Conservation (phyloP, 2,888 invertebrate genomes). For the Lasioglossum vierecki region DNA sequence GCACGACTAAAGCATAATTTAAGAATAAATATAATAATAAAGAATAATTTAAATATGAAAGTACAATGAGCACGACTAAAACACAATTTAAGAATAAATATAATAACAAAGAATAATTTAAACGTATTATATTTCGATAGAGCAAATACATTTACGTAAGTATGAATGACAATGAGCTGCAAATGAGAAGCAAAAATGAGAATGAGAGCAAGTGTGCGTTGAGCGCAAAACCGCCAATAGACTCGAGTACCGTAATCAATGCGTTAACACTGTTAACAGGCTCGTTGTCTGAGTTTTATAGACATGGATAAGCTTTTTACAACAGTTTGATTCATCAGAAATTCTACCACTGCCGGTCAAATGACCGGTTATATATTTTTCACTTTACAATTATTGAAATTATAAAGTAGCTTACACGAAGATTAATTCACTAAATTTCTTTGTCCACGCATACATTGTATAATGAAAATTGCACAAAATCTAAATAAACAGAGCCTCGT, state of each 20-base stretch:
- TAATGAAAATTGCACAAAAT: too few species aligned
- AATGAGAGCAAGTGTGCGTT: neutral
- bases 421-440: too few species aligned
- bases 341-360: too few species aligned
- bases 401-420: too few species aligned
- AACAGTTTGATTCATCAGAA: neutral
- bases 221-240: neutral
- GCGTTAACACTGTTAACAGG: neutral
- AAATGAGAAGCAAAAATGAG: neutral
- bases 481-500: too few species aligned
- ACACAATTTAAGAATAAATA: neutral
- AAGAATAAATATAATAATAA: too few species aligned
- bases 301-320: neutral
- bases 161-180: neutral
- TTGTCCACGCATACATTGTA: too few species aligned
- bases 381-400: too few species aligned
- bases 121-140: neutral
- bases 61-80: neutral
- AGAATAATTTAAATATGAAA: too few species aligned
- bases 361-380: too few species aligned
- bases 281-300: neutral
- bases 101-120: too few species aligned
- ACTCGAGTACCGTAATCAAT: slow-evolving; percentile 1
- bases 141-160: neutral
- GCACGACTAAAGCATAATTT: too few species aligned